Conservation (phyloP, 2,797 vertebrate genomes). For the Caiman crocodilus region DNA sequence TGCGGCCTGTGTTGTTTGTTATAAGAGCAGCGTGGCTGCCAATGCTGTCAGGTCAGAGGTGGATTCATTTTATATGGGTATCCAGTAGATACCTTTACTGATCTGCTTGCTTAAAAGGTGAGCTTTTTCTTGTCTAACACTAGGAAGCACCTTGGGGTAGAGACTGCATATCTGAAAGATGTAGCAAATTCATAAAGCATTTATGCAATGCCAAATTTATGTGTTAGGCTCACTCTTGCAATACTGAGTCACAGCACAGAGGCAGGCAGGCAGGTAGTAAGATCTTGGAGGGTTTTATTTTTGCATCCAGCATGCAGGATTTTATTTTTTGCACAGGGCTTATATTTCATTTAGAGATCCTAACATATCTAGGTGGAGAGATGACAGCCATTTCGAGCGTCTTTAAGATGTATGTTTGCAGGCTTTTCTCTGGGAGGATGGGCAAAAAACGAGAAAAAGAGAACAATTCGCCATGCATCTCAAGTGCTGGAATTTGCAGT, state of each 20-base stretch:
- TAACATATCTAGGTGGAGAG: neutral
- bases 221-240: constrained; percentile 11
- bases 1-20: constrained; percentile 62
- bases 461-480: neutral
- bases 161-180: neutral
- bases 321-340: neutral
- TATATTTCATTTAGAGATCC: neutral
- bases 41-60: neutral
- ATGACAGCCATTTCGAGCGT: neutral
- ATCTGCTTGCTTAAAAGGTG: neutral
- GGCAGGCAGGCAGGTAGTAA: neutral
- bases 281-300: constrained; percentile 1
- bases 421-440: neutral
- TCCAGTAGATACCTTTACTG: neutral
- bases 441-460: neutral
- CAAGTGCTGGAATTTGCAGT: neutral
- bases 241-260: neutral
- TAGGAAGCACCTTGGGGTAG: neutral
- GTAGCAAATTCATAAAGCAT: neutral
- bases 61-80: neutral
- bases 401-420: neutral
- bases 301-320: neutral
- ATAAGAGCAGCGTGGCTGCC: neutral
- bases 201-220: neutral
- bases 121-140: neutral